Base-by-base conservation (phyloP, 2,797 vertebrate genomes). In the Ceyx erithaca region DNA sequence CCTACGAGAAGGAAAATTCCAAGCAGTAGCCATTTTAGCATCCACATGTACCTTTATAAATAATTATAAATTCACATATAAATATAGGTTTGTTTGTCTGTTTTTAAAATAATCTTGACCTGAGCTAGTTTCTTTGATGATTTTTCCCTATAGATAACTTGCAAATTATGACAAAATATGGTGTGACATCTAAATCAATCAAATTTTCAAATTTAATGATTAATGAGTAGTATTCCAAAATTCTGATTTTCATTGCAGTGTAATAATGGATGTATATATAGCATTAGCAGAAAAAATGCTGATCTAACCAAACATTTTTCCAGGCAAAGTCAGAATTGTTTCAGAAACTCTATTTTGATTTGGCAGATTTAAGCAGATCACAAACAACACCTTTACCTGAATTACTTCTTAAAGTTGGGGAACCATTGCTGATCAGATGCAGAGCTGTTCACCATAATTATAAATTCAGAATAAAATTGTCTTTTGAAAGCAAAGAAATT, bases 401-500 rank as follows among this genome's bases (percentile, higher is more conserved):
- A 66, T 77, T 98, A 40, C 89, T 97, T 33, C 95, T 98, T 67
- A 98, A 97, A 92, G 95, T 93, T 0, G 97, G 98, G 13, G 98
- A 98, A 8, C 97, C 97, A 10, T 55, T 98, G 66, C 95, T 98
- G 94, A 96, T 98, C 76, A 95, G 98, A 63, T 98, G 98, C 79
- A 97, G 95, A 96, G 97, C 97, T 22, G 40, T 92, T 81, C 76
- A 97, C 7, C 45, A 4, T 14, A 94, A 94, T 68, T 94, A 95
- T 9, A 51, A 78, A 57, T 98, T 98, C 5, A 14, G 84, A 49
- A 94, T 97, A 64, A 91, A 64, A 8, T 88, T 97, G 63, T 79
- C 93, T 78, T 90, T 94, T 89, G 95, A 96, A 93, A 96, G 94
- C 85, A 94, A 95, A 90, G 87, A 89, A 41, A 37, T 96, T 28